Percentiles rank a stretch among this genome's conserved stretches.
phyloP scores from a whole-genome alignment of 2,113 vertebrate genomes.

The Scolopax mira region DNA sequence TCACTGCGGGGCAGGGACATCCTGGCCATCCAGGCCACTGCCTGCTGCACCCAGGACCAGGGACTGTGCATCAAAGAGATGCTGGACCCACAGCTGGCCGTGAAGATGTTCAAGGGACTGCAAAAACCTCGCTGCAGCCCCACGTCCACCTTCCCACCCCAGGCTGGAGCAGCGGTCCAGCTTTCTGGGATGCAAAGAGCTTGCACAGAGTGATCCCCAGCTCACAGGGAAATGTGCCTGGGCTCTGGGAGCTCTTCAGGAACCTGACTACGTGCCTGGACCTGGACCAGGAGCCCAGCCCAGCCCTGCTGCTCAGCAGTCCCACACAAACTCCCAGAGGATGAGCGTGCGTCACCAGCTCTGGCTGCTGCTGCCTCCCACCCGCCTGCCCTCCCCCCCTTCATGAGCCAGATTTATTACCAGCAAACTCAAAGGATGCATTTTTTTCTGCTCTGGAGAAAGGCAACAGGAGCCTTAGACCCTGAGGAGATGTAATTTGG shows the following conservation, averaged over 20 bases:
- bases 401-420: background rate
- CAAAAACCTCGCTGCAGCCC: background rate
- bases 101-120: background rate
- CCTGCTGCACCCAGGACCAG: background rate
- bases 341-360: background rate
- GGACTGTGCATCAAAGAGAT: background rate
- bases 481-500: background rate
- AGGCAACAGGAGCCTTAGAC: background rate
- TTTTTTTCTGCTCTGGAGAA: background rate
- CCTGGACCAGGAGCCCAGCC: background rate
- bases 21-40: rapidly evolving
- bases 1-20: no score
- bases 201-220: background rate
- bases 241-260: background rate
- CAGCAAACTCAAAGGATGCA: background rate
- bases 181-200: background rate
- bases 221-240: background rate
- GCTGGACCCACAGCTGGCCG: background rate
- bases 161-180: background rate
- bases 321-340: background rate
- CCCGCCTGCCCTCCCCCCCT: background rate
- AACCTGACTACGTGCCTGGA: background rate
- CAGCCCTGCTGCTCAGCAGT: background rate
- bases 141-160: rapidly evolving
- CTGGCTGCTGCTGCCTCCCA: background rate